Evolutionary conservation across 2,888 invertebrate genomes (phyloP), one percentile per base, ranked within the genome.

Genomic region (Odontothrips loti): DNA sequence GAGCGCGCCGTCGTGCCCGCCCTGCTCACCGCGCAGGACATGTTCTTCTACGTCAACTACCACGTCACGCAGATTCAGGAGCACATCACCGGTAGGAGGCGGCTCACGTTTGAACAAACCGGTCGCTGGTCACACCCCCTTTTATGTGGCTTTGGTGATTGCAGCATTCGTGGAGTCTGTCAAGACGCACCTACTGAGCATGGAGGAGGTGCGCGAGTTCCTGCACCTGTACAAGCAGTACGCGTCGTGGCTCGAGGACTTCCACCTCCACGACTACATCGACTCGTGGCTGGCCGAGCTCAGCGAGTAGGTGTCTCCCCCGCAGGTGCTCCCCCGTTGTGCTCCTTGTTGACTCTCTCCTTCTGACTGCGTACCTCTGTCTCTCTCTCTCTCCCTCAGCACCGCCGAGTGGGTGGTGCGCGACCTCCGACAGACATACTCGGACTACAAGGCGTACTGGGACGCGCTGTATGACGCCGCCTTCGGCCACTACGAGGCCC

Each of bases 231-330:
- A 85, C 79, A 79, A 84, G 79, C 84, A 84, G 29, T 86, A 86
- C 82, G 82, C 84, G 0, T 84, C 84, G 17, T 86, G 86, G 86
- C 80, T 86, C 23, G 85, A 86, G 81, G 86, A 86, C 81, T 82
- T 86, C n/a, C 85, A 85, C n/a, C 82, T 86, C 47, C 84, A 85
- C 80, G 85, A 85, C 17, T 85, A 85, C 80, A 80, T 85, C 9
- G 83, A 84, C 15, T 81, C 82, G 10, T 79, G 84, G 47, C 81
- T 82, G 47, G 82, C 82, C n/a, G 83, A 84, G 43, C 80, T 85
- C n/a, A 83, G 81, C 23, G 80, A 82, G 83, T 83, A 81, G 80
- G 81, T 79, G 10, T 20, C 58, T 4, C 1, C 51, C 2, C 4
- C 17, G 51, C 15, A 0, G 58, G 8, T 6, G n/a, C 17, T 15